Conservation (phyloP, 2,888 invertebrate species). For the Rosalia funebris region DNA sequence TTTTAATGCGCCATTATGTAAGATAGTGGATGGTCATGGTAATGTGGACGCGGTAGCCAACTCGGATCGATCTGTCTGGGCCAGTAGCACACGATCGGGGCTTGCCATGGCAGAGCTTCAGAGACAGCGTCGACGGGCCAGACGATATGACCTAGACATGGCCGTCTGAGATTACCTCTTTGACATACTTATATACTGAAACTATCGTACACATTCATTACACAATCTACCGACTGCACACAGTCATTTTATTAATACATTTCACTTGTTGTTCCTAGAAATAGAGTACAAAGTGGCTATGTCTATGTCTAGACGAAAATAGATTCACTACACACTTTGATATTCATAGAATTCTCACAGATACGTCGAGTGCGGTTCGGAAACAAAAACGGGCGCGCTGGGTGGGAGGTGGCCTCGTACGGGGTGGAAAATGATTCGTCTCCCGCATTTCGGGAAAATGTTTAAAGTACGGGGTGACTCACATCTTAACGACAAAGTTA, state of each 20-base stretch:
- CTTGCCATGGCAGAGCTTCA: slow-evolving; percentile 23
- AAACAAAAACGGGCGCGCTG: not conserved
- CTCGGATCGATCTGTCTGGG: slow-evolving; percentile 47
- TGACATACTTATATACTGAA: slow-evolving; percentile 51
- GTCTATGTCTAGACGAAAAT: slow-evolving; percentile 24
- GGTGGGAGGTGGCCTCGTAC: not conserved
- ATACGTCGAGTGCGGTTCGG: slow-evolving; percentile 2
- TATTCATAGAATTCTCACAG: slow-evolving; percentile 27
- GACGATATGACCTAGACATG: slow-evolving; percentile 59
- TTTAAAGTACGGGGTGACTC: no score
- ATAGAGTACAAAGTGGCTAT: slow-evolving; percentile 21
- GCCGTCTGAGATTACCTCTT: slow-evolving; percentile 42
- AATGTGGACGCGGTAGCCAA: slow-evolving; percentile 31
- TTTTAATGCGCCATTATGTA: slow-evolving; percentile 23
- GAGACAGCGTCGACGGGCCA: slow-evolving; percentile 48
- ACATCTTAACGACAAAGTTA: no score
- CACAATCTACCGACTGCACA: slow-evolving; percentile 17
- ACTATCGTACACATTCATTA: slow-evolving; percentile 29
- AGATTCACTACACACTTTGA: slow-evolving; percentile 22
- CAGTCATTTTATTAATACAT: slow-evolving; percentile 25
- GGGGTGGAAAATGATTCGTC: no score
- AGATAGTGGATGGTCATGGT: slow-evolving; percentile 26
- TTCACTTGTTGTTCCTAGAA: slow-evolving; percentile 26
- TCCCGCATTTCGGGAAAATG: no score
- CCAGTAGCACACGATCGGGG: slow-evolving; percentile 34